A percentile compares a stretch with the other conserved stretches of the same genome.
Conservation (phyloP, 2,797 vertebrate species). For the Melopsittacus undulatus region DNA sequence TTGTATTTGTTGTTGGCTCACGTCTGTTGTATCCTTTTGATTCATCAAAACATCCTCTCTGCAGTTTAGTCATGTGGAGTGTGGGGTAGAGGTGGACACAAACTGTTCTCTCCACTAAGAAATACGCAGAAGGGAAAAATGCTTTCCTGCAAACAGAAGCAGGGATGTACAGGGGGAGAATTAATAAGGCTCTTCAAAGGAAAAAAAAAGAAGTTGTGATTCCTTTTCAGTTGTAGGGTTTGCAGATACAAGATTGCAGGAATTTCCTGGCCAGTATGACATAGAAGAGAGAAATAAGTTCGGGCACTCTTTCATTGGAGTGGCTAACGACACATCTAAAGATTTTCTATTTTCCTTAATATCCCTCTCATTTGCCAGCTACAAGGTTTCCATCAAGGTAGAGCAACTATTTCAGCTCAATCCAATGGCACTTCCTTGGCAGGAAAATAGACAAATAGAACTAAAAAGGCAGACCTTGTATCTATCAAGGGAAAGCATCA, state of each 20-base stretch:
- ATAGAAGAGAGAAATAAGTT: background rate
- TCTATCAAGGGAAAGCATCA: constrained; percentile 17
- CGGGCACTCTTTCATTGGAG: background rate
- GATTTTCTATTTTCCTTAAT: constrained; percentile 46
- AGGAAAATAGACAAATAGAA: constrained; percentile 45
- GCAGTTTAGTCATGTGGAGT: background rate
- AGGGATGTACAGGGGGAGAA: background rate
- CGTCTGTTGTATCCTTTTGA: background rate
- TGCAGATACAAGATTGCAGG: background rate
- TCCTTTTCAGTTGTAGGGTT: background rate
- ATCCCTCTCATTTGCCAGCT: constrained; percentile 24
- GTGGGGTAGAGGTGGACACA: constrained; percentile 7
- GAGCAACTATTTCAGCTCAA: constrained; percentile 21
- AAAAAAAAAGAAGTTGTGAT: background rate
- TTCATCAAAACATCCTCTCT: background rate
- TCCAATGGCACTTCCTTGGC: constrained; percentile 45
- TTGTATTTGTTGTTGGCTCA: background rate
- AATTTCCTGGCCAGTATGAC: background rate
- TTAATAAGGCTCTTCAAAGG: background rate
- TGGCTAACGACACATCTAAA: constrained; percentile 17
- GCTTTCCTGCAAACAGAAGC: background rate
- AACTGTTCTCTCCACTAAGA: constrained; percentile 7
- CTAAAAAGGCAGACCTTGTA: constrained; percentile 4
- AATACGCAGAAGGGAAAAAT: background rate
- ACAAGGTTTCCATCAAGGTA: constrained; percentile 23